Percentiles rank a stretch among this genome's conserved stretches.
phyloP scores from a whole-genome alignment of 2,113 vertebrate species.

The Pseudorasbora parva region DNA sequence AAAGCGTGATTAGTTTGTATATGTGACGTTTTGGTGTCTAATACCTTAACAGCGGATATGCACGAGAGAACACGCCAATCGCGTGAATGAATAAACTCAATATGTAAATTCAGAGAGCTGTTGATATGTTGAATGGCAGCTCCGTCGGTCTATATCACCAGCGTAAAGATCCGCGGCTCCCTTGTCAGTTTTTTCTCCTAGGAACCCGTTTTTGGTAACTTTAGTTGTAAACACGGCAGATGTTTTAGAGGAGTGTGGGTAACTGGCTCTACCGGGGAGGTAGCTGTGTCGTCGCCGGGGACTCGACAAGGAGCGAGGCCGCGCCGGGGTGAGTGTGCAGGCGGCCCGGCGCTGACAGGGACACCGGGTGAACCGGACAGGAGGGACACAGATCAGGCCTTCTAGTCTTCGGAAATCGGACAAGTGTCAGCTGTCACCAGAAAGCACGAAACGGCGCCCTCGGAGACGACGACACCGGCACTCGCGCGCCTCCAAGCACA shows the following conservation, averaged over 20 bases:
- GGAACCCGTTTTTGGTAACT: background rate
- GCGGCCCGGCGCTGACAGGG: constrained; percentile 3
- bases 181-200: background rate
- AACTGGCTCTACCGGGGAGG: constrained; percentile 28
- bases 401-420: background rate
- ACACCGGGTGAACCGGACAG: constrained; percentile 15
- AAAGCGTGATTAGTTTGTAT: constrained; percentile 9
- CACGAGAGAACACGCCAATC: background rate
- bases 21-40: background rate
- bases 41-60: background rate
- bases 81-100: background rate
- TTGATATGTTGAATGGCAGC: constrained; percentile 23
- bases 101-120: background rate
- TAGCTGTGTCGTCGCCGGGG: constrained; percentile 42
- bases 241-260: background rate
- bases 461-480: constrained; percentile 15
- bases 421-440: constrained; percentile 1
- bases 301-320: constrained; percentile 10
- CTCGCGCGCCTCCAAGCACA: background rate
- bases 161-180: background rate
- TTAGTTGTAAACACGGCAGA: constrained; percentile 24
- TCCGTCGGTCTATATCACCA: background rate
- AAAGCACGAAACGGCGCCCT: background rate
- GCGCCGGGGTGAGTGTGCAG: constrained; percentile 19
- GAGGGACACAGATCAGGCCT: too few relatives aligned